Conservation (phyloP, 2,888 invertebrate species). For the Caenorhabditis imperialis region DNA sequence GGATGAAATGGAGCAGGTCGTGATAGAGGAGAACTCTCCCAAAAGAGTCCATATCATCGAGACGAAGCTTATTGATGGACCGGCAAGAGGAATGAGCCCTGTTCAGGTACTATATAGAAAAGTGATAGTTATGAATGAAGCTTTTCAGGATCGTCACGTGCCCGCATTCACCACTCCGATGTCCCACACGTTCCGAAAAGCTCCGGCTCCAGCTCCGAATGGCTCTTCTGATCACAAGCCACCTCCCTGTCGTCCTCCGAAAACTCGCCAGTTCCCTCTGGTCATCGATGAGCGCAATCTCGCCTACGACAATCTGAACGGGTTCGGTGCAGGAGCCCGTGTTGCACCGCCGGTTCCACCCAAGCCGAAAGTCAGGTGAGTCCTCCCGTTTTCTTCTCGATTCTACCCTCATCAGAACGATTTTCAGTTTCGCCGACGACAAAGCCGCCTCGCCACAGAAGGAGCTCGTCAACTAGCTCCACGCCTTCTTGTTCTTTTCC, state of each 20-base stretch:
- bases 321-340: slow-evolving; percentile 58
- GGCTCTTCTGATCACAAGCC: slow-evolving; percentile 30
- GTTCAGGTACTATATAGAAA: slow-evolving; percentile 33
- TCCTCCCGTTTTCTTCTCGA: not conserved
- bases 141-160: slow-evolving; percentile 37
- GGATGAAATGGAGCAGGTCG: slow-evolving; percentile 38
- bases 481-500: not conserved
- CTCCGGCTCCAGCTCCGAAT: slow-evolving; percentile 47
- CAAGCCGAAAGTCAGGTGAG: slow-evolving; percentile 73
- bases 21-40: slow-evolving; percentile 53
- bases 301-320: slow-evolving; percentile 66
- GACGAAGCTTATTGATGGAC: slow-evolving; percentile 61
- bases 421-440: slow-evolving; percentile 56
- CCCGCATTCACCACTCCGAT: slow-evolving; percentile 58
- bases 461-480: slow-evolving; percentile 15
- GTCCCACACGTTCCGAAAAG: slow-evolving; percentile 36
- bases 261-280: slow-evolving; percentile 58
- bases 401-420: slow-evolving; percentile 15
- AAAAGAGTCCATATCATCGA: slow-evolving; percentile 62
- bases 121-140: not conserved
- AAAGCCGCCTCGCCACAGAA: slow-evolving; percentile 11
- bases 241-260: slow-evolving; percentile 62
- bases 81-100: slow-evolving; percentile 54
- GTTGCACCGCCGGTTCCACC: slow-evolving; percentile 73
- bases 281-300: slow-evolving; percentile 55